phyloP scores from a whole-genome alignment of 2,888 invertebrate genomes.

The Nebria salina region DNA sequence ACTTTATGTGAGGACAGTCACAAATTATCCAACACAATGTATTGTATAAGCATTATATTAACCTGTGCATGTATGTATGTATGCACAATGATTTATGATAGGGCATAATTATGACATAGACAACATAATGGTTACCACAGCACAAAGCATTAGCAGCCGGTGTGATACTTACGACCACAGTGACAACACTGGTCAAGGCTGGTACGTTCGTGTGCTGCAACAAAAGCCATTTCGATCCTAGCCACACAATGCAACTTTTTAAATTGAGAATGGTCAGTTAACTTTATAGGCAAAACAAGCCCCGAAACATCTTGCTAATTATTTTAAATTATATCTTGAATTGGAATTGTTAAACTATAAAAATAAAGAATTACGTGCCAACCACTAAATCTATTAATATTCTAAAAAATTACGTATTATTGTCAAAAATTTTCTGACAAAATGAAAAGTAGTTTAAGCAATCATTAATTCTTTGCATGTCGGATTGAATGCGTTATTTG shows the following conservation, averaged over 20 bases:
- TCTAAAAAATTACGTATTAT: too few relatives aligned
- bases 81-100: not conserved
- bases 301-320: too few relatives aligned
- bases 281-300: too few relatives aligned
- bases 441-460: too few relatives aligned
- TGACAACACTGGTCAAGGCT: conserved; percentile 9
- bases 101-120: not conserved
- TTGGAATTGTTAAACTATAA: too few relatives aligned
- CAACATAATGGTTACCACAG: conserved; percentile 7
- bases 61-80: not conserved
- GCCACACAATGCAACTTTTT: not conserved
- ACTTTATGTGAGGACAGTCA: not conserved
- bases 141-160: conserved; percentile 4
- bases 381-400: too few relatives aligned
- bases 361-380: too few relatives aligned
- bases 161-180: not conserved
- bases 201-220: not conserved
- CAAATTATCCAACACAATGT: not conserved
- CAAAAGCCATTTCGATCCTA: not conserved
- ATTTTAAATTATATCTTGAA: too few relatives aligned
- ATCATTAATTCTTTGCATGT: too few relatives aligned
- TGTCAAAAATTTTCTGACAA: too few relatives aligned
- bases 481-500: too few relatives aligned
- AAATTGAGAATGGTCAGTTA: not conserved
- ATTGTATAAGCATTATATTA: not conserved